Percentiles rank a stretch among this genome's conserved stretches.
phyloP scores from a whole-genome alignment of 2,113 vertebrate genomes.

The Hypocryptadius cinnamomeus region DNA sequence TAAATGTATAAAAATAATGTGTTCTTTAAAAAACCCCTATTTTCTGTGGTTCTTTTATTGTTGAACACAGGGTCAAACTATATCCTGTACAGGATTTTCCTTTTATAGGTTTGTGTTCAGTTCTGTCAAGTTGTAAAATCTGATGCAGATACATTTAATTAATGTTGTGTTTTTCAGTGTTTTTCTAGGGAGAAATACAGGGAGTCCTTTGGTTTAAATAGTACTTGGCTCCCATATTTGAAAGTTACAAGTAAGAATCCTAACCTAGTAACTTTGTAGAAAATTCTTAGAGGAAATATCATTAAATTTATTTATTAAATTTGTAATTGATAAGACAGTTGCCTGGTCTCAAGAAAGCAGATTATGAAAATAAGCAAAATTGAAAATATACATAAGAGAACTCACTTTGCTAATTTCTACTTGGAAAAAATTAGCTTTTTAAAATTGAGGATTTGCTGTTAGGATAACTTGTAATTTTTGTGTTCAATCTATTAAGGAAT shows the following conservation, averaged over 20 bases:
- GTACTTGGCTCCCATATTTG: background rate
- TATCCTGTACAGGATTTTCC: background rate
- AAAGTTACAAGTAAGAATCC: background rate
- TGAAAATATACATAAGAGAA: background rate
- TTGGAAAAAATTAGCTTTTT: background rate
- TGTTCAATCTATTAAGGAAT: background rate
- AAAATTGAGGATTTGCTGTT: background rate
- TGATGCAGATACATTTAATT: background rate
- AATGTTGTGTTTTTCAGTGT: background rate
- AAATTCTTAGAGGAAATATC: background rate
- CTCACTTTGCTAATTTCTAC: background rate
- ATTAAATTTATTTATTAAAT: background rate
- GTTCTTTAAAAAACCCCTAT: rapidly evolving
- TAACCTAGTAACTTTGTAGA: background rate
- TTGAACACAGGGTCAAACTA: background rate
- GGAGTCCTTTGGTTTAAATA: background rate
- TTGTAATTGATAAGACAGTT: background rate
- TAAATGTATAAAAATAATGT: background rate
- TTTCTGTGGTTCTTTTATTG: background rate
- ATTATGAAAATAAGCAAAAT: background rate
- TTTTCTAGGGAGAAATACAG: background rate
- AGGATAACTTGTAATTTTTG: background rate
- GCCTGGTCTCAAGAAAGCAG: background rate
- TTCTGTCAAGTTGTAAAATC: background rate
- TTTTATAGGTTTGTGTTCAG: background rate